These are phyloP conservation scores for Pygmarrhopalites habei DNA, from an alignment of 1,140 invertebrate genomes.

Conservation along the genomic window DNA sequence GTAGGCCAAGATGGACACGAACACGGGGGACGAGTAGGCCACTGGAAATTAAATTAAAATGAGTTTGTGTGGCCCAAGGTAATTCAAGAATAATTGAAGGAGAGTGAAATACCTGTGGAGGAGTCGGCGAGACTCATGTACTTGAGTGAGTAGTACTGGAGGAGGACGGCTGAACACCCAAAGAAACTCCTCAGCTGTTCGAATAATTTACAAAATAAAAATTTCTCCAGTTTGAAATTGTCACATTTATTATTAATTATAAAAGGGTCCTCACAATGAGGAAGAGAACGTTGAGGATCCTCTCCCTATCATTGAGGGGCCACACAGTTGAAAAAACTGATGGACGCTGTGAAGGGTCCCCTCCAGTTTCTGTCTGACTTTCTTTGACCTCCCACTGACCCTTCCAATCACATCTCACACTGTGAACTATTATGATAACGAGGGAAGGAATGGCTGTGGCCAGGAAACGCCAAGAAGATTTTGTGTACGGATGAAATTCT, in stretches of 20 bases:
- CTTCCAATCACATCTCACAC: background rate
- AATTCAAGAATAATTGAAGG: no score
- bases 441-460: background rate
- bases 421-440: background rate
- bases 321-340: background rate
- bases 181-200: background rate
- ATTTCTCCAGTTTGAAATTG: background rate
- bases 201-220: background rate
- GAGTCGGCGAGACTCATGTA: slow-evolving; percentile 14
- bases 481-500: background rate
- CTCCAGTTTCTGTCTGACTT: no score
- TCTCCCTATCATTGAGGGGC: background rate
- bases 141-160: slow-evolving; percentile 7
- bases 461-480: background rate
- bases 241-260: background rate
- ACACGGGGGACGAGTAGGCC: slow-evolving; percentile 1
- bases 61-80: no score
- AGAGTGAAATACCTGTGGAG: no score
- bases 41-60: no score
- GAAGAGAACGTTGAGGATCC: background rate
- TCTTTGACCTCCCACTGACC: background rate
- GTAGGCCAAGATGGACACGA: slow-evolving; percentile 13
- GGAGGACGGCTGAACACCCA: background rate
- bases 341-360: no score
- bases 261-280: background rate